Evolutionary conservation across 2,797 vertebrate genomes (phyloP).

Genomic region (Pseudochirops corinnae): DNA sequence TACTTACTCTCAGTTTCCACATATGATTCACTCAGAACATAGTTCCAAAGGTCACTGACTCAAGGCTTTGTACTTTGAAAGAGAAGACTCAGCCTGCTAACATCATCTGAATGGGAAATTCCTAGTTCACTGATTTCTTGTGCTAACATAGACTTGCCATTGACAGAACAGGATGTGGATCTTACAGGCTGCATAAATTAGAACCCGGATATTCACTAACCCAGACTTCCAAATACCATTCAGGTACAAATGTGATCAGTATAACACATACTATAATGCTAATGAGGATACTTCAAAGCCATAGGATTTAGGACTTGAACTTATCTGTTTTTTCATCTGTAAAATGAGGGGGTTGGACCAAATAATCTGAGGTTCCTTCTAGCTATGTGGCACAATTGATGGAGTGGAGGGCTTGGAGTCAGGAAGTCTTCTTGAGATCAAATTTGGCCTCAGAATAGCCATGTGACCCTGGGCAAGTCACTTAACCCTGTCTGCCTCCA

Average conservation of each 20-base stretch:
- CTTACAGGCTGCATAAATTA: not conserved
- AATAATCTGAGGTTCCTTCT: not conserved
- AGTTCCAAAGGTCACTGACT: not conserved
- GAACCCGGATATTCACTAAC: not conserved
- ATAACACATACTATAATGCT: not conserved
- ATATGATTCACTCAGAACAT: not conserved
- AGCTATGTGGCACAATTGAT: not conserved
- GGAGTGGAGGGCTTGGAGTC: not conserved
- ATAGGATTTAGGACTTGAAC: not conserved
- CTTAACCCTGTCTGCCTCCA: not conserved
- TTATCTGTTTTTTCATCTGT: not conserved
- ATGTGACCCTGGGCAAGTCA: not conserved
- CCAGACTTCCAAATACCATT: not conserved
- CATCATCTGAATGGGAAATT: not conserved
- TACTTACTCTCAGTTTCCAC: not conserved
- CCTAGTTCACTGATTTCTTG: not conserved
- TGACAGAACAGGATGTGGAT: not conserved
- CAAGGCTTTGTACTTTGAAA: not conserved
- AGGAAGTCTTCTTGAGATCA: not conserved
- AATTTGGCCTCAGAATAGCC: not conserved
- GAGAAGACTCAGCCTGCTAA: not conserved
- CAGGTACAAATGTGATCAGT: not conserved
- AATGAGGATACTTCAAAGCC: not conserved
- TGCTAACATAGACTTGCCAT: not conserved
- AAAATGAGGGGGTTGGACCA: not conserved